Evolutionary conservation across 2,797 vertebrate genomes (phyloP).

Genomic region (Eulemur coronatus): DNA sequence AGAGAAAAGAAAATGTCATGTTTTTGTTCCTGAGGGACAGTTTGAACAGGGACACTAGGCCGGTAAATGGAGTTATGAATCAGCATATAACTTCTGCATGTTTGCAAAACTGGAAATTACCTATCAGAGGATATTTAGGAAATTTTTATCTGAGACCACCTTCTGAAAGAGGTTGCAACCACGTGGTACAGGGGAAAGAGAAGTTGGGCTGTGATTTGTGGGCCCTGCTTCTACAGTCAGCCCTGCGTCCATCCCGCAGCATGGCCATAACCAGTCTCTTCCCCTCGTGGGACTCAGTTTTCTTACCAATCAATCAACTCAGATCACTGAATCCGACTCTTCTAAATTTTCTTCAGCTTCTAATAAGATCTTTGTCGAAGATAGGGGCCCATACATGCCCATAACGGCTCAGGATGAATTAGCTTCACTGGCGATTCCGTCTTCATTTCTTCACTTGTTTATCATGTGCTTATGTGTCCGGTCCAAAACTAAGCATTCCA

Average conservation of each 20-base stretch:
- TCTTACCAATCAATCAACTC: background rate
- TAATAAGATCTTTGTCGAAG: background rate
- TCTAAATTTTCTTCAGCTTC: background rate
- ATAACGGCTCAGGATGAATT: background rate
- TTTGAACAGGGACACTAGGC: background rate
- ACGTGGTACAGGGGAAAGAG: background rate
- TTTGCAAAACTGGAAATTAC: constrained; percentile 11
- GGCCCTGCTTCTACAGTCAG: background rate
- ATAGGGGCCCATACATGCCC: background rate
- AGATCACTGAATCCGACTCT: background rate
- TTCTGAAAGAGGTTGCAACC: background rate
- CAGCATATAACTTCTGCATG: background rate
- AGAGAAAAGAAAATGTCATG: background rate
- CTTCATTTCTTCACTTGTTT: constrained; percentile 11
- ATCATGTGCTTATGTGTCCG: background rate
- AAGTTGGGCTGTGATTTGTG: background rate
- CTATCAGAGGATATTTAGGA: background rate
- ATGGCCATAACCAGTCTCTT: background rate
- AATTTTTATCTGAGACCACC: background rate
- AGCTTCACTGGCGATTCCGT: background rate
- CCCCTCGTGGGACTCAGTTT: background rate
- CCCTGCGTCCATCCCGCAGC: background rate
- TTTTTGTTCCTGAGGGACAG: background rate
- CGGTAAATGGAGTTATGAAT: background rate
- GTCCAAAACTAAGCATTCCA: background rate